Evolutionary conservation across 2,797 vertebrate species (phyloP).

Genomic region (Sebastes taczanowskii): DNA sequence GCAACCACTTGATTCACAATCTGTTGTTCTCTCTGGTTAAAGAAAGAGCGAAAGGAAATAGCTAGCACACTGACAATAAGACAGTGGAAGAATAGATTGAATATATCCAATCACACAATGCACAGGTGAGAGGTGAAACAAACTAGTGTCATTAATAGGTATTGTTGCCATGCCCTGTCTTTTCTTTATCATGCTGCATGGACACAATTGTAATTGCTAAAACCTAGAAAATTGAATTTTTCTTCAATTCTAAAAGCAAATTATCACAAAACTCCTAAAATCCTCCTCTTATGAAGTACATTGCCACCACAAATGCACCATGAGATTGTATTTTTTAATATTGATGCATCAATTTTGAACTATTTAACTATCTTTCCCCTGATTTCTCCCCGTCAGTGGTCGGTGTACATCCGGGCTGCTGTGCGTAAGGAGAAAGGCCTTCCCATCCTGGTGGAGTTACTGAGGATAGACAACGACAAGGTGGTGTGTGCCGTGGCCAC

Average conservation of each 20-base stretch:
- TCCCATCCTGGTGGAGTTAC: slow-evolving; percentile 95
- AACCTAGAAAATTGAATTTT: neutral
- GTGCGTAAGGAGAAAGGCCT: slow-evolving; percentile 88
- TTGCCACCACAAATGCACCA: neutral
- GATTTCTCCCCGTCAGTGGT: slow-evolving; percentile 83
- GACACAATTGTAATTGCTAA: neutral
- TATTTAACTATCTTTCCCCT: neutral
- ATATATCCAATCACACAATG: too few species aligned
- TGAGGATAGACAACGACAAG: slow-evolving; percentile 98
- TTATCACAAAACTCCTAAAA: neutral
- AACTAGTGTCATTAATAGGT: neutral
- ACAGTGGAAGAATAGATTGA: neutral
- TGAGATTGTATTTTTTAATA: neutral
- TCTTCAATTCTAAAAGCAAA: neutral
- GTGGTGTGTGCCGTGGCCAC: slow-evolving; percentile 98
- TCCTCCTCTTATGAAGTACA: neutral
- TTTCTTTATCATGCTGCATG: neutral
- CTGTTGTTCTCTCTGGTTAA: neutral
- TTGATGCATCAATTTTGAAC: neutral
- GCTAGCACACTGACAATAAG: neutral
- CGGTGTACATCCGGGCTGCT: slow-evolving; percentile 95
- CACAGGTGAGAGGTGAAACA: neutral
- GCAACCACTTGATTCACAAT: neutral
- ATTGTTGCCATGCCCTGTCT: neutral
- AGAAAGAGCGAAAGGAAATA: neutral